Evolutionary conservation across 2,888 invertebrate genomes (phyloP), one percentile per base, ranked within the genome.

Genomic region (Mayetiola destructor): DNA sequence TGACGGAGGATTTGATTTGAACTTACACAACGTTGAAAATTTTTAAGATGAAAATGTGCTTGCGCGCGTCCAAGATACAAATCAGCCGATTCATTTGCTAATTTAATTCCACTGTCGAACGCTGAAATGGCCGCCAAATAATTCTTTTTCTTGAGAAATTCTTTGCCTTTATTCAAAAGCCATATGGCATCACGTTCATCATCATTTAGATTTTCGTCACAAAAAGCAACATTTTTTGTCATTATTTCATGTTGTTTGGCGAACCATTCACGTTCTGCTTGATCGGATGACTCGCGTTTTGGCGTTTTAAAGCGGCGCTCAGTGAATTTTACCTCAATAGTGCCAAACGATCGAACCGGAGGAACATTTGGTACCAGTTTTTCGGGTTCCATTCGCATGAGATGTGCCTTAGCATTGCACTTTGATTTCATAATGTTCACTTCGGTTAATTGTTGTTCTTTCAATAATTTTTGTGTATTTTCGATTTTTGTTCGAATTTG

Each of bases 131-230:
- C 90, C 2, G 84, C 88, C 58, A 85, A 73, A 67, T 81, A 85
- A 71, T 90, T 88, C 29, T 82, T 81, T 59, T 74, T 76, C 60
- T 80, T 78, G 69, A 85, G 82, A 69, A 90, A 87, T 60, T 83
- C 80, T 66, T 85, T 82, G 54, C 88, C 90, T 71, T 89, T 90
- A 60, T 81, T 81, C 65, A 86, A 81, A 58, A 90, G 77, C 82
- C 85, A 90, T 60, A 82, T 78, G 0, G 89, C 88, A 70, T 89
- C 85, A 62, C 81, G 82, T 69, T 91, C 90, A 66, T 90, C 88
- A 0, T 84, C 81, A 36, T 82, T 74, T 2, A 87, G 73, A 66
- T 87, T 85, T 66, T 83, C 82, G 9, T 81, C 80, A 1, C 80
- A 73, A 65, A 88, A 84, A 21, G 88, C 88, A 56, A 72, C 68